Evolutionary conservation across 2,113 vertebrate species (phyloP).

Genomic region (Osmerus mordax): DNA sequence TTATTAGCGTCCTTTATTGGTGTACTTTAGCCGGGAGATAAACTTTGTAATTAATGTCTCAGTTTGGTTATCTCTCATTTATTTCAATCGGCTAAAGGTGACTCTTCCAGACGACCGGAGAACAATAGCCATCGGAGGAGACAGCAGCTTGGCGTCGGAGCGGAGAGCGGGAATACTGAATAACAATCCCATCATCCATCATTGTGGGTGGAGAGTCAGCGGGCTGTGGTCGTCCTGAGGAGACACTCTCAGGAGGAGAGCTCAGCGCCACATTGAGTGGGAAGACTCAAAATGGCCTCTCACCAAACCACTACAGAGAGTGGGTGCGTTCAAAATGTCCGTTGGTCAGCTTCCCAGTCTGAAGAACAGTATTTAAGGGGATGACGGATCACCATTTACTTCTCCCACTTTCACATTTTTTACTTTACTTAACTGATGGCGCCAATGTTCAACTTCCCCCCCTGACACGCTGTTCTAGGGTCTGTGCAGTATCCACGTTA

Average conservation of each 20-base stretch:
- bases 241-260: conserved; percentile 57
- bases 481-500: conserved; percentile 46
- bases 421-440: no score
- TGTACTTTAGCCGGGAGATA: conserved; percentile 74
- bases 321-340: neutral
- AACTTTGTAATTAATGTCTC: conserved; percentile 79
- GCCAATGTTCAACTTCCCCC: conserved; percentile 19
- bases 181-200: conserved; percentile 77
- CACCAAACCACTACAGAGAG: conserved; percentile 12
- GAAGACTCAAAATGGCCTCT: conserved; percentile 37
- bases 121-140: conserved; percentile 74
- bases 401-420: no score
- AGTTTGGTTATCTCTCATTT: conserved; percentile 77
- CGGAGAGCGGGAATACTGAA: conserved; percentile 72
- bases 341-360: conserved; percentile 16
- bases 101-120: conserved; percentile 73
- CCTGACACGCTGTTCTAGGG: conserved; percentile 35
- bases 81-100: conserved; percentile 78
- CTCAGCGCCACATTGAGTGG: conserved; percentile 51
- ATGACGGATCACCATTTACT: neutral
- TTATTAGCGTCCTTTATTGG: conserved; percentile 73
- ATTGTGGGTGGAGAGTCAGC: conserved; percentile 65
- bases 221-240: conserved; percentile 60
- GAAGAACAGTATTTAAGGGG: neutral
- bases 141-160: conserved; percentile 71